Evolutionary conservation across 53 echinoderm and acorn worm species (phyloP).

Genomic region (Luidia sarsii): DNA sequence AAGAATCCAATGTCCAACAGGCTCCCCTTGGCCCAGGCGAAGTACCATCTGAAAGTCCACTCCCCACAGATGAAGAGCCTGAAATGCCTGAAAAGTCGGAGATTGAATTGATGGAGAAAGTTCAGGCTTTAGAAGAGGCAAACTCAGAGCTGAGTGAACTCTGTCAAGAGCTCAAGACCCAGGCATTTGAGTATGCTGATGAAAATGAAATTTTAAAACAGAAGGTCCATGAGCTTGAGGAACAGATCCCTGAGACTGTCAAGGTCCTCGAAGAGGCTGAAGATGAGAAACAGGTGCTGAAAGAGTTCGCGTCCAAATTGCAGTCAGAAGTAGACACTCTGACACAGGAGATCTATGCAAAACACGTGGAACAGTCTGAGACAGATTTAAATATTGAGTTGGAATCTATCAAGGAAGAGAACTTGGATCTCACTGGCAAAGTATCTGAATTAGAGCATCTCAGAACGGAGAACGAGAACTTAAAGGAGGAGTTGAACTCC

Average conservation of each 20-base stretch:
- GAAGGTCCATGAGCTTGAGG: constrained; percentile 39
- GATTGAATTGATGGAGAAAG: constrained; percentile 82
- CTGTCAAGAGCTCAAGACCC: constrained; percentile 46
- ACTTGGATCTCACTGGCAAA: constrained; percentile 40
- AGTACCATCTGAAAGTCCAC: not conserved
- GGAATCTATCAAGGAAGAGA: constrained; percentile 42
- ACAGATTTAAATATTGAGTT: constrained; percentile 25
- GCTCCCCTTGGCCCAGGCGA: no score
- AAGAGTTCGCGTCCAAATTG: constrained; percentile 2
- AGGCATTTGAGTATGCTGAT: constrained; percentile 22
- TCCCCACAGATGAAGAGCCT: not conserved
- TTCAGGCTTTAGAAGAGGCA: constrained; percentile 57
- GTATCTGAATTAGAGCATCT: constrained; percentile 25
- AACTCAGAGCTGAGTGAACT: constrained; percentile 63
- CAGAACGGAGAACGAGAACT: not conserved
- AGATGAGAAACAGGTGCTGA: constrained; percentile 25
- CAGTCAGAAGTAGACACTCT: not conserved
- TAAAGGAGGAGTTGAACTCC: constrained; percentile 3
- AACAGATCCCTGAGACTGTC: constrained; percentile 40
- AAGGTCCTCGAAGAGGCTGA: constrained; percentile 28
- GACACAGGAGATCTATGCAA: not conserved
- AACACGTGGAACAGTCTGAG: not conserved
- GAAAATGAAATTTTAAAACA: constrained; percentile 47
- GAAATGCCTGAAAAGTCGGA: constrained; percentile 79
- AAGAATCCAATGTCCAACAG: constrained; percentile 45